These are phyloP conservation scores for Amblyopsis hoosieri DNA, from an alignment of 2,797 vertebrate genomes.

Conservation along the genomic window DNA sequence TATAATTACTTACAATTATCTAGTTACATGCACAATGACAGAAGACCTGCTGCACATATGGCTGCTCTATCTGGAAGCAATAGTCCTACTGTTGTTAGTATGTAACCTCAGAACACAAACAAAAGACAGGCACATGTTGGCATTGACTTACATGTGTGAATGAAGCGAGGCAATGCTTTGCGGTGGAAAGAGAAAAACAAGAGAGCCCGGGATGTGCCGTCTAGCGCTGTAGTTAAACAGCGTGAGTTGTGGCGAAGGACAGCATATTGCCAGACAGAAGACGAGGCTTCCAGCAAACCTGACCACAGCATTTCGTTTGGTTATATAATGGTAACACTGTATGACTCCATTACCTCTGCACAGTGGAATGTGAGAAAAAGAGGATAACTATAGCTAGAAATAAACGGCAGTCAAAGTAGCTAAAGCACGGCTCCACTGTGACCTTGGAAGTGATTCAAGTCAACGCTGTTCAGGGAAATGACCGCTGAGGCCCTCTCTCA, in stretches of 20 bases:
- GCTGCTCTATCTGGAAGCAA: background rate
- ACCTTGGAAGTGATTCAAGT: conserved; percentile 35
- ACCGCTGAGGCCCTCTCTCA: conserved; percentile 17
- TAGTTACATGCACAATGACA: background rate
- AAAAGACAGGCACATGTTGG: background rate
- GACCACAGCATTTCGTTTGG: conserved; percentile 63
- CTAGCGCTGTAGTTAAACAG: conserved; percentile 37
- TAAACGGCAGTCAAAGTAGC: conserved; percentile 36
- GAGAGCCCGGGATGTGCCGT: conserved; percentile 9
- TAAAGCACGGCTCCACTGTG: conserved; percentile 32
- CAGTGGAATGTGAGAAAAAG: conserved; percentile 64
- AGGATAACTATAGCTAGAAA: conserved; percentile 51
- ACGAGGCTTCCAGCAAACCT: conserved; percentile 49
- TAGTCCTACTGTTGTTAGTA: background rate
- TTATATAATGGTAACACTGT: conserved; percentile 61
- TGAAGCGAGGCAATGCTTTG: background rate
- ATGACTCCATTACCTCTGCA: conserved; percentile 57
- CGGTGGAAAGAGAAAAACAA: too few species aligned
- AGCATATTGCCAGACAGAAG: conserved; percentile 36
- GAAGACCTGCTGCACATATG: too few species aligned
- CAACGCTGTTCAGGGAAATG: conserved; percentile 45
- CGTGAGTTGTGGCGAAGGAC: conserved; percentile 48
- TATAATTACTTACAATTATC: background rate
- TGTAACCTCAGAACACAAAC: background rate
- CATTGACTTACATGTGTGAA: background rate